A percentile compares a stretch with the other conserved stretches of the same genome.
Conservation (phyloP, 2,888 invertebrate species). For the Rapana venosa region DNA sequence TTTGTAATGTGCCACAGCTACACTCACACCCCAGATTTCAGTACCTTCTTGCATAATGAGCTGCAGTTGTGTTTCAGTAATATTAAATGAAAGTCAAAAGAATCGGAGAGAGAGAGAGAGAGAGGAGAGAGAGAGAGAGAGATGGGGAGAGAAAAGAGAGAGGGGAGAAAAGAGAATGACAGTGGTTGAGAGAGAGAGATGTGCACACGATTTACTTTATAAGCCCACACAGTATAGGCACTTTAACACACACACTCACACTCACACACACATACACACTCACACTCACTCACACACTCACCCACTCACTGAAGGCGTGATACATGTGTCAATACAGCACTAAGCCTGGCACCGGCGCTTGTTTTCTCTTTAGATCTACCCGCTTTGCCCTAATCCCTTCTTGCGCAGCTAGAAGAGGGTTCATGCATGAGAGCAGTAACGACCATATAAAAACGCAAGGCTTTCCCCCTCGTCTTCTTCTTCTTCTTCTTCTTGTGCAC, state of each 20-base stretch:
- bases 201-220: neutral
- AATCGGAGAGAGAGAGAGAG: conserved; percentile 16
- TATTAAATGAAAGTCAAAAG: neutral
- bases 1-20: neutral
- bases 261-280: too few species aligned
- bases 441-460: too few species aligned
- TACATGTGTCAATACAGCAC: too few species aligned
- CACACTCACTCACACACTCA: too few species aligned
- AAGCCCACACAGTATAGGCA: neutral
- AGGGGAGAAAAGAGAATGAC: neutral
- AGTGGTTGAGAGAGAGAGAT: neutral
- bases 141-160: neutral
- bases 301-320: too few species aligned
- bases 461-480: too few species aligned
- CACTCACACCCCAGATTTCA: neutral
- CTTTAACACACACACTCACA: neutral
- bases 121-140: conserved; percentile 23
- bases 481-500: too few species aligned
- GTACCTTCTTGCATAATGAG: neutral
- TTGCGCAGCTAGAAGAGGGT: too few species aligned
- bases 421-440: too few species aligned
- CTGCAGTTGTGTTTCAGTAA: neutral
- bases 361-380: too few species aligned
- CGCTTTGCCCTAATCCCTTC: too few species aligned
- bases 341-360: too few species aligned